These are phyloP conservation scores for Mythimna lalbum DNA, from an alignment of 2,888 invertebrate species.

Conservation along the genomic window DNA sequence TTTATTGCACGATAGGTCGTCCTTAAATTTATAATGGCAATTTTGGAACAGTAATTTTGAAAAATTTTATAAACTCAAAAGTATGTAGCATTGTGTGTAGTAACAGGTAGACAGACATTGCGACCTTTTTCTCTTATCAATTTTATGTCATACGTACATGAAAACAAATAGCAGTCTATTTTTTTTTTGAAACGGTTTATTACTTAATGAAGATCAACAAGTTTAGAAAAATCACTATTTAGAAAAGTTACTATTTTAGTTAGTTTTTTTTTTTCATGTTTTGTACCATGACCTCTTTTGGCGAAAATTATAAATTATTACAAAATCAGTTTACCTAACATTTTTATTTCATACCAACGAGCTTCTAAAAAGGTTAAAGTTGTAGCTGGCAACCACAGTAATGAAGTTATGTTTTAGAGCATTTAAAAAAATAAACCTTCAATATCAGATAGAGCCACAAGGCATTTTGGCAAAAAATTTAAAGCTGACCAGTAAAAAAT, in stretches of 20 bases:
- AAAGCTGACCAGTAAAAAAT: not conserved
- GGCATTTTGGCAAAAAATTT: not conserved
- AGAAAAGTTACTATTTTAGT: too few species aligned
- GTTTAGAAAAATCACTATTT: not conserved
- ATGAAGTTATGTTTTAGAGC: not conserved
- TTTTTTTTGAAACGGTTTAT: constrained; percentile 2
- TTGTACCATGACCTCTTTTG: too few species aligned
- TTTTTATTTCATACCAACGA: too few species aligned
- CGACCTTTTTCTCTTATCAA: constrained; percentile 36
- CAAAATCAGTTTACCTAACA: too few species aligned
- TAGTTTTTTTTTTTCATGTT: too few species aligned
- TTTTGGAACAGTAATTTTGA: constrained; percentile 17
- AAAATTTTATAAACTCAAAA: constrained; percentile 18
- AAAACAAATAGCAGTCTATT: constrained; percentile 7
- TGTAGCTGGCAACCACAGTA: not conserved
- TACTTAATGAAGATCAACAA: not conserved
- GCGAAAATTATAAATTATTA: too few species aligned
- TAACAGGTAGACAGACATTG: constrained; percentile 27
- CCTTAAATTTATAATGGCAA: too few species aligned
- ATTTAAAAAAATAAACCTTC: not conserved
- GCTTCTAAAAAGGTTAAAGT: too few species aligned
- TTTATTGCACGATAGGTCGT: too few species aligned
- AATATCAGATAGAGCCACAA: not conserved
- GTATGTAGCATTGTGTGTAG: constrained; percentile 7
- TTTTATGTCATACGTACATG: constrained; percentile 23